phyloP scores from a whole-genome alignment of 1,140 invertebrate genomes.

The Coboldia fuscipes region DNA sequence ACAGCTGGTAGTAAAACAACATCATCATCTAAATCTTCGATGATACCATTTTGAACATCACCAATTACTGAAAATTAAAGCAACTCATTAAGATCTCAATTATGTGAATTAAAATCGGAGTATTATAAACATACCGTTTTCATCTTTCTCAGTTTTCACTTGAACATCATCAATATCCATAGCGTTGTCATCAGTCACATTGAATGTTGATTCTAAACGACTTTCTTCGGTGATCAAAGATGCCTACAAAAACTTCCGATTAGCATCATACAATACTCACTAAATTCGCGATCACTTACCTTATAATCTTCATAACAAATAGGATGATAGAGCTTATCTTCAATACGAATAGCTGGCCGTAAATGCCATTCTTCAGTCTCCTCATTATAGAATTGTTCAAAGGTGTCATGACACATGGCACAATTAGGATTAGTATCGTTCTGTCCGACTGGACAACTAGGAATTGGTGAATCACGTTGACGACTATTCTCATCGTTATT shows the following conservation, averaged over 20 bases:
- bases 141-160: too few relatives aligned
- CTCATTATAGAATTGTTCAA: constrained; percentile 87
- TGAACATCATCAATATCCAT: constrained; percentile 2
- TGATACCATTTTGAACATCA: too few relatives aligned
- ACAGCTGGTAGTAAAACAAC: constrained; percentile 19
- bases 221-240: constrained; percentile 7
- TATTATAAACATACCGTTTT: too few relatives aligned
- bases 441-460: constrained; percentile 20
- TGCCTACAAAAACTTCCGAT: constrained; percentile 5
- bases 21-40: too few relatives aligned
- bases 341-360: constrained; percentile 52
- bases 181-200: constrained; percentile 3
- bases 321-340: constrained; percentile 72
- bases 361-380: constrained; percentile 93
- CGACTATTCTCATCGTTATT: constrained; percentile 16
- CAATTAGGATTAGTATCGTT: constrained; percentile 41
- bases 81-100: too few relatives aligned
- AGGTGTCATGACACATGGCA: constrained; percentile 73
- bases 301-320: constrained; percentile 77
- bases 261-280: not conserved
- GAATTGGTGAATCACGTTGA: constrained; percentile 13
- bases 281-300: constrained; percentile 23
- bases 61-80: too few relatives aligned
- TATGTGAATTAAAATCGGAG: too few relatives aligned
- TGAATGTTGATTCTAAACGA: constrained; percentile 4